These are phyloP conservation scores for Acanthornis magna DNA, from an alignment of 2,797 vertebrate species.

Conservation along the genomic window DNA sequence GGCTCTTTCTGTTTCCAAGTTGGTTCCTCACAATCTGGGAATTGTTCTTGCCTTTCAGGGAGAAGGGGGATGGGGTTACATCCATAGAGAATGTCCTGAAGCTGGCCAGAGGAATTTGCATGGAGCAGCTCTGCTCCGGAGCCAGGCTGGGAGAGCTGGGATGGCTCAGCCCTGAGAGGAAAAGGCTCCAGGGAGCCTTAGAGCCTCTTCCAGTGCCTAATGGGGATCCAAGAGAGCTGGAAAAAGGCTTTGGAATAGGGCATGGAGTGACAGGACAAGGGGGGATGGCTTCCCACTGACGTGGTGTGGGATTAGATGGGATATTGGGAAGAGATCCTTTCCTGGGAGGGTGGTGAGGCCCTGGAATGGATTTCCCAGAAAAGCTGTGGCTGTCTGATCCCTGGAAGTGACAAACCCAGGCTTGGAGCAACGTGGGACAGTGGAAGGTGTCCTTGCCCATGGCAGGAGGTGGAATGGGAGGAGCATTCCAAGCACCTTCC, in stretches of 20 bases:
- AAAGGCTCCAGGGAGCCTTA: not conserved
- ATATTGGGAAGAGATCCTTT: not conserved
- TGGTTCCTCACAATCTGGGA: conserved; percentile 63
- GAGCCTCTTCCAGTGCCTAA: not conserved
- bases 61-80: conserved; percentile 41
- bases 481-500: not conserved
- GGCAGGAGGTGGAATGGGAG: not conserved
- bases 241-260: not conserved
- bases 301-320: not conserved
- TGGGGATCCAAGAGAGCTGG: not conserved
- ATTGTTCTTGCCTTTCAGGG: conserved; percentile 46
- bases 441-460: not conserved
- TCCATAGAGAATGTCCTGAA: conserved; percentile 27
- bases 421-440: not conserved
- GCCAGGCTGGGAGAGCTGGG: not conserved
- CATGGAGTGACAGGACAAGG: not conserved
- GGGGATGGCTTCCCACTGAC: not conserved
- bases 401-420: not conserved
- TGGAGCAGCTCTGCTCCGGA: not conserved
- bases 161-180: not conserved
- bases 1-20: conserved; percentile 46
- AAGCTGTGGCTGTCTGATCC: not conserved
- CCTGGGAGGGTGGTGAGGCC: not conserved
- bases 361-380: not conserved
- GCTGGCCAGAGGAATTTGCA: not conserved